Evolutionary conservation across 2,888 invertebrate species (phyloP).

Genomic region (Leucophora obtusa): DNA sequence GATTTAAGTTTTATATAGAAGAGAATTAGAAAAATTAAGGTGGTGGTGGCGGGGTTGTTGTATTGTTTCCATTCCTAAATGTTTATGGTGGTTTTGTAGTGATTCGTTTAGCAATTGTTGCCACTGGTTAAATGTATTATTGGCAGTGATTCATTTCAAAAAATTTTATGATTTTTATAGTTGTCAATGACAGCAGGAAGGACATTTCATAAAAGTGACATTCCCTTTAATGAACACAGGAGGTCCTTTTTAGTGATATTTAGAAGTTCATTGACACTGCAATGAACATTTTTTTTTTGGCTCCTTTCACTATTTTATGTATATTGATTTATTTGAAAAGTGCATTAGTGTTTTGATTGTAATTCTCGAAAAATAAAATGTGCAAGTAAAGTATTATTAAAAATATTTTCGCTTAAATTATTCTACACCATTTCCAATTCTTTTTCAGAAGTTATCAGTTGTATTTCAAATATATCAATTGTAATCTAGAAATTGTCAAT

Average conservation of each 20-base stretch:
- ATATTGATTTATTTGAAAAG: slow-evolving; percentile 9
- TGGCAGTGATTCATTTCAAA: slow-evolving; percentile 24
- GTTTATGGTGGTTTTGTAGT: slow-evolving; percentile 7
- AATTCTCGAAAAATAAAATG: too few species aligned
- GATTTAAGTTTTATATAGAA: slow-evolving; percentile 68
- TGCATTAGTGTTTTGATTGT: neutral
- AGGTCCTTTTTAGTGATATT: slow-evolving; percentile 3
- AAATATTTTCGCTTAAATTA: too few species aligned
- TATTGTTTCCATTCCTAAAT: slow-evolving; percentile 35
- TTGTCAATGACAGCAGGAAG: slow-evolving; percentile 38
- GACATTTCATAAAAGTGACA: slow-evolving; percentile 14
- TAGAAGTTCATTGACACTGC: slow-evolving; percentile 23
- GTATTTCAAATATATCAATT: too few species aligned
- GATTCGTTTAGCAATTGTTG: slow-evolving; percentile 32
- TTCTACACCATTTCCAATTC: too few species aligned
- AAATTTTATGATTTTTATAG: slow-evolving; percentile 7
- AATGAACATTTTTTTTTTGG: neutral
- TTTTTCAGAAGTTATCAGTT: too few species aligned
- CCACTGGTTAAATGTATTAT: slow-evolving; percentile 3
- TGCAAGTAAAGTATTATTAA: too few species aligned
- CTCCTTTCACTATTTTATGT: neutral
- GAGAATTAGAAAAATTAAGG: slow-evolving; percentile 37
- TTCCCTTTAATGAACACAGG: slow-evolving; percentile 22
- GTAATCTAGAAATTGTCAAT: too few species aligned
- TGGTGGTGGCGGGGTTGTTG: slow-evolving; percentile 36